phyloP scores from a whole-genome alignment of 2,797 vertebrate species.

The Euphonia xanthogaster region DNA sequence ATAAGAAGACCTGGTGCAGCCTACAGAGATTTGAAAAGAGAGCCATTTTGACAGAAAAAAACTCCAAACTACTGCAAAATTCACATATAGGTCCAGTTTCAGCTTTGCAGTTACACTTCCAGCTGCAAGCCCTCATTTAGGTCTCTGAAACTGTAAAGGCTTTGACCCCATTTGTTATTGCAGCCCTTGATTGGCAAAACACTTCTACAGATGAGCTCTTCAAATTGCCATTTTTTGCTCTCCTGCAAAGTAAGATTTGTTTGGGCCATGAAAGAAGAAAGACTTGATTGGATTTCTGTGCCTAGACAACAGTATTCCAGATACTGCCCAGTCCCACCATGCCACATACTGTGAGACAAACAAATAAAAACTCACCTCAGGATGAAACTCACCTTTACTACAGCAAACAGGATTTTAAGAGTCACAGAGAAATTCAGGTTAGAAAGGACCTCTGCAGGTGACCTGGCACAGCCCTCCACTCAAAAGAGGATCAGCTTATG shows the following conservation, averaged over 20 bases:
- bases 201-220: constrained; percentile 10
- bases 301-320: not conserved
- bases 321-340: not conserved
- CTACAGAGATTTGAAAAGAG: not conserved
- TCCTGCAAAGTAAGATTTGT: constrained; percentile 4
- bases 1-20: not conserved
- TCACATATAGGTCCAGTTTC: not conserved
- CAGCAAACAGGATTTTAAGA: not conserved
- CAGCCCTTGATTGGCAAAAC: not conserved
- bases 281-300: not conserved
- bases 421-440: not conserved
- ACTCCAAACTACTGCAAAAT: not conserved
- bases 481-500: not conserved
- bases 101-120: not conserved
- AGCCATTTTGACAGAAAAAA: not conserved
- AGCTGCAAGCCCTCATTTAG: not conserved
- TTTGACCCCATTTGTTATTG: not conserved
- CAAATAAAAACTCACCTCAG: constrained; percentile 3
- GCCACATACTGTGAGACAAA: not conserved
- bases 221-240: not conserved
- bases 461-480: not conserved
- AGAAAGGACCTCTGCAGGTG: not conserved
- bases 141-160: not conserved
- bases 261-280: not conserved
- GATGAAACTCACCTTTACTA: not conserved